phyloP scores from a whole-genome alignment of 1,140 invertebrate genomes.

The Drosophila seguyi region DNA sequence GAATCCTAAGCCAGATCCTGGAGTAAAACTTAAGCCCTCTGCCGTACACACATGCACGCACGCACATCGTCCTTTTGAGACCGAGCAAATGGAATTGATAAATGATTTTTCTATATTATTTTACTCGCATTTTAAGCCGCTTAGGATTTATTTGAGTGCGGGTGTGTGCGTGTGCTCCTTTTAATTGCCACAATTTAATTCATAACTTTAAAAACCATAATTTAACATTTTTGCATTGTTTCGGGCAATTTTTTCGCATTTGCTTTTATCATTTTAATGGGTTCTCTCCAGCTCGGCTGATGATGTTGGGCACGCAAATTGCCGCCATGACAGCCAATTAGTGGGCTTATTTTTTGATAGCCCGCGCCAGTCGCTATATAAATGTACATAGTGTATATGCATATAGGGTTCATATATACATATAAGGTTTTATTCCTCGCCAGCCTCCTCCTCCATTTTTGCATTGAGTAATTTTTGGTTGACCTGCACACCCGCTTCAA shows the following conservation, averaged over 20 bases:
- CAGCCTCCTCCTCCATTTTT: background rate
- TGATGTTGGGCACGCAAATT: constrained; percentile 38
- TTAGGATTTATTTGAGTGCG: constrained; percentile 31
- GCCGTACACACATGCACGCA: constrained; percentile 26
- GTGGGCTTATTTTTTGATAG: constrained; percentile 41
- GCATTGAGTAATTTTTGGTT: constrained; percentile 43
- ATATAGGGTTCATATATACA: constrained; percentile 8
- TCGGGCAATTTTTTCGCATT: constrained; percentile 11
- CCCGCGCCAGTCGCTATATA: constrained; percentile 15
- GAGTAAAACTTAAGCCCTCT: constrained; percentile 57
- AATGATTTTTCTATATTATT: constrained; percentile 41
- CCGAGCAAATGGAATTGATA: constrained; percentile 23
- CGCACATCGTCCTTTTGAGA: constrained; percentile 23
- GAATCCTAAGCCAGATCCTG: constrained; percentile 49
- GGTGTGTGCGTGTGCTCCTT: background rate
- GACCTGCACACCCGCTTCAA: background rate
- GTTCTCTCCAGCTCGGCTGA: constrained; percentile 20
- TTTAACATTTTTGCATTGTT: constrained; percentile 29
- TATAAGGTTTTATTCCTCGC: constrained; percentile 24
- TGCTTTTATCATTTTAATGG: constrained; percentile 51
- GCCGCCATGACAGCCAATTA: constrained; percentile 64
- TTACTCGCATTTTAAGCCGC: constrained; percentile 38
- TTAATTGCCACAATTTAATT: constrained; percentile 40
- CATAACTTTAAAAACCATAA: constrained; percentile 43
- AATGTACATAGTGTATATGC: constrained; percentile 7